Base-by-base conservation (phyloP, 1,140 invertebrate genomes). In the Drosophila mojavensis region DNA sequence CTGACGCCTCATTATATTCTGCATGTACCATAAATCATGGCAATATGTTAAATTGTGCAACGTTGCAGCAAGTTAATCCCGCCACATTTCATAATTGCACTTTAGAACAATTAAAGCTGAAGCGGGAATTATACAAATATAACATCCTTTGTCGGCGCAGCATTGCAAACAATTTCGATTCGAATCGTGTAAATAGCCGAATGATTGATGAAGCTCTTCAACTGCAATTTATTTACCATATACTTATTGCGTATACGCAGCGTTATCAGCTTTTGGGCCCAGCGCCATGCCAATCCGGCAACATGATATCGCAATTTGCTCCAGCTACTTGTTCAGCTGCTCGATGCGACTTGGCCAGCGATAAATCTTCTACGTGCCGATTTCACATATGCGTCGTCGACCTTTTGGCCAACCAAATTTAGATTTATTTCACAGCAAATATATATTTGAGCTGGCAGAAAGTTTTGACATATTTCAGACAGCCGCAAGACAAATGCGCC, bases 1-100 rank as follows among this genome's bases (percentile, higher is more conserved):
- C 50, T 79, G 79, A 79, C 68, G 83, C 62, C 83, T 86, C 76
- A 86, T 88, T 86, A 86, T 86, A 86, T 77, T 72, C 69, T 78
- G 79, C 76, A 69, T 82, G 20, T 45, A 68, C 54, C 66, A 88
- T 82, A 66, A 82, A 76, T 75, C 60, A 73, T 50, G 62, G 39
- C 26, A 53, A 39, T 65, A 64, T 39, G 51, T 59, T 24, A 56
- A 79, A 78, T 72, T 69, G 60, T 55, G 61, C 59, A 66, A 39
- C 58, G 50, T 68, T 11, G 61, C 65, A 62, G 58, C 56, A 28
- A 48, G 47, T 47, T 33, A 6, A 33, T 41, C 36, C 50, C 15
- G n/a, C 10, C 55, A 53, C 54, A 59, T 43, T 47, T 50, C 30
- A 56, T 47, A 58, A 47, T 71, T 45, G 51, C 60, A 63, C 47